These are phyloP conservation scores for Echinops telfairi DNA, from an alignment of 2,113 vertebrate species.

Conservation along the genomic window DNA sequence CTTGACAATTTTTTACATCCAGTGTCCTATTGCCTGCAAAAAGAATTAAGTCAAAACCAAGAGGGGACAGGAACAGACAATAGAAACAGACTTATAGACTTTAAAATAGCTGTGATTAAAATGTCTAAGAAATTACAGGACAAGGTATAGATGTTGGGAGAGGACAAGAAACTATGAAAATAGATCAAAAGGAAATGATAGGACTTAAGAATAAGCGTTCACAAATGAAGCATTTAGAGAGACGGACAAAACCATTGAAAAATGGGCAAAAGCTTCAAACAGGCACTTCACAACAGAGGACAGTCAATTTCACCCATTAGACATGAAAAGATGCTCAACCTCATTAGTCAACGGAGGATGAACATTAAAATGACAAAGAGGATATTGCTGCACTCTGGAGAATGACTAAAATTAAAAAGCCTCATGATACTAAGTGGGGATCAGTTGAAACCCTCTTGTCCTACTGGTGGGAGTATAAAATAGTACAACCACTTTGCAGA, in stretches of 20 bases:
- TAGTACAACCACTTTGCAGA: fast-evolving
- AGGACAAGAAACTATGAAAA: not conserved
- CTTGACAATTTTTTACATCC: not conserved
- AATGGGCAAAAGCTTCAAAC: not conserved
- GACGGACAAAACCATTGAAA: not conserved
- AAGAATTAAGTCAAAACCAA: not conserved
- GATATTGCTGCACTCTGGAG: fast-evolving
- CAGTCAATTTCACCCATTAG: not conserved
- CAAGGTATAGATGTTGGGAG: not conserved
- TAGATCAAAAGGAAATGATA: slow-evolving; percentile 3
- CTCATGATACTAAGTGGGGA: fast-evolving
- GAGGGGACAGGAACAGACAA: not conserved
- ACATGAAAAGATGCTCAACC: not conserved
- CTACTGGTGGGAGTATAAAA: not conserved
- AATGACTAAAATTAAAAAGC: not conserved
- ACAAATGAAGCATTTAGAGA: not conserved
- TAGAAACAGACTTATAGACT: not conserved
- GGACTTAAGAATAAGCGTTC: not conserved
- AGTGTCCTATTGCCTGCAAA: fast-evolving
- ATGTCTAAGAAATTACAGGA: not conserved
- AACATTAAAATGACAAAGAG: not conserved
- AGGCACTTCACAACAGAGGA: fast-evolving
- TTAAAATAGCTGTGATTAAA: not conserved
- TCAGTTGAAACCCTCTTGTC: fast-evolving
- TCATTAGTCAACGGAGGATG: not conserved